phyloP scores from a whole-genome alignment of 2,888 invertebrate genomes.

The Hartigia nigra region DNA sequence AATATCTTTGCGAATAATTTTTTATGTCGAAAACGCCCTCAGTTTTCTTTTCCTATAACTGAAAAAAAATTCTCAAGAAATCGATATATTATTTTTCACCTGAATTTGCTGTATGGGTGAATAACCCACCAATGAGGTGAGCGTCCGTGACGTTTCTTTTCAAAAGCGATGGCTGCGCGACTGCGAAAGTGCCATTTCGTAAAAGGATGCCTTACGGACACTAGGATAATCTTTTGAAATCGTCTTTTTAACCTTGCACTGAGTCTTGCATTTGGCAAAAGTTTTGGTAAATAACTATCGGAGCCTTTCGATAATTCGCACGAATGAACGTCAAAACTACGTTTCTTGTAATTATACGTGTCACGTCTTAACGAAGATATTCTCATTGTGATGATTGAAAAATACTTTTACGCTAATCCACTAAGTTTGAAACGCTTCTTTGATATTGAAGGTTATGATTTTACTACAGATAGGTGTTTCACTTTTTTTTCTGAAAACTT shows the following conservation, averaged over 20 bases:
- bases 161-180: slow-evolving; percentile 53
- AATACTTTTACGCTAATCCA: too few relatives aligned
- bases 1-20: background rate
- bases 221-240: slow-evolving; percentile 54
- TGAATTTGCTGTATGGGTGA: slow-evolving; percentile 58
- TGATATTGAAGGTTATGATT: too few relatives aligned
- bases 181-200: slow-evolving; percentile 55
- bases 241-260: slow-evolving; percentile 44
- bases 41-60: too few relatives aligned
- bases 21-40: background rate
- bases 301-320: slow-evolving; percentile 53
- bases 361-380: too few relatives aligned
- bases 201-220: slow-evolving; percentile 49
- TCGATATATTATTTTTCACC: slow-evolving; percentile 35
- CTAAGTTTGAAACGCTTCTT: too few relatives aligned
- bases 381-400: too few relatives aligned
- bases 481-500: too few relatives aligned
- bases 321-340: slow-evolving; percentile 34
- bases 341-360: background rate
- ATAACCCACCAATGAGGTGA: slow-evolving; percentile 55
- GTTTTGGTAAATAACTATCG: slow-evolving; percentile 56
- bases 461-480: too few relatives aligned
- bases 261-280: slow-evolving; percentile 57
- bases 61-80: background rate
- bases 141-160: slow-evolving; percentile 55